These are phyloP conservation scores for Pyralis farinalis DNA, from an alignment of 2,888 invertebrate species.

Conservation along the genomic window DNA sequence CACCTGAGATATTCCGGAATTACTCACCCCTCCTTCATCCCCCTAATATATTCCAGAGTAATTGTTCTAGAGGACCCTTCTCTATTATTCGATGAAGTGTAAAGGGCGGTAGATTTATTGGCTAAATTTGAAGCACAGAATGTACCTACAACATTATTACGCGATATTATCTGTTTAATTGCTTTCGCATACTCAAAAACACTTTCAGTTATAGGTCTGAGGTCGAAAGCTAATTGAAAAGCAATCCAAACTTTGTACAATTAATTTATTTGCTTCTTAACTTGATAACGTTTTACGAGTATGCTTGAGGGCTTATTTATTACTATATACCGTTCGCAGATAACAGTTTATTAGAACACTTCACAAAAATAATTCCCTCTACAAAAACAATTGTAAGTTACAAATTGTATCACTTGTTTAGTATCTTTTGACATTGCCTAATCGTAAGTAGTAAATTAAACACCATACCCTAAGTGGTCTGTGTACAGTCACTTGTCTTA, in stretches of 20 bases:
- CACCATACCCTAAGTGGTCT: too few relatives aligned
- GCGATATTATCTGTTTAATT: slow-evolving; percentile 58
- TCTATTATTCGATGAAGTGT: slow-evolving; percentile 70
- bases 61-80: slow-evolving; percentile 63
- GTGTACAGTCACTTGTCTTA: slow-evolving; percentile 25
- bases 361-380: too few relatives aligned
- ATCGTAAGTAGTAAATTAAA: too few relatives aligned
- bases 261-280: too few relatives aligned
- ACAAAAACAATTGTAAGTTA: too few relatives aligned
- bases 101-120: slow-evolving; percentile 68
- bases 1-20: slow-evolving; percentile 57
- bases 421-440: too few relatives aligned
- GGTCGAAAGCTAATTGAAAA: slow-evolving; percentile 3
- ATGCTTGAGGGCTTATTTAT: too few relatives aligned
- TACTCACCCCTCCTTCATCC: slow-evolving; percentile 37
- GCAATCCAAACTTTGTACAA: neutral
- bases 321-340: too few relatives aligned
- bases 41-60: slow-evolving; percentile 56
- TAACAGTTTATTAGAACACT: too few relatives aligned
- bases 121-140: slow-evolving; percentile 50
- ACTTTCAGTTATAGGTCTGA: slow-evolving; percentile 16
- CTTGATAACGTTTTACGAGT: too few relatives aligned
- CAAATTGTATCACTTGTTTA: too few relatives aligned
- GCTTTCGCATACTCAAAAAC: slow-evolving; percentile 30
- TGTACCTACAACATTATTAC: slow-evolving; percentile 43